Conservation (phyloP, 2,888 invertebrate genomes). For the Danaus chrysippus region DNA sequence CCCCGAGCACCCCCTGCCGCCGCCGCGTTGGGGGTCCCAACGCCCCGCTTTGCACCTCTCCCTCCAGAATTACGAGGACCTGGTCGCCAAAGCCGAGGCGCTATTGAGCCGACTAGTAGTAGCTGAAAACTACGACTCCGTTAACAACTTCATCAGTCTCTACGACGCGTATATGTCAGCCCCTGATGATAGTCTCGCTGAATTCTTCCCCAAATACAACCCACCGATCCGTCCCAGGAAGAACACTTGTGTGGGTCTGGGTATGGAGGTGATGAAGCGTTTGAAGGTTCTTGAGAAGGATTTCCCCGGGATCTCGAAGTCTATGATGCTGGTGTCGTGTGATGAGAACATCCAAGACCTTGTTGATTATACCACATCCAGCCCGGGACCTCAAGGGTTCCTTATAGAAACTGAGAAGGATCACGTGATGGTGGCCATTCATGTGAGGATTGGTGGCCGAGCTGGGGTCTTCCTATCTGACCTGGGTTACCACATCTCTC, state of each 20-base stretch:
- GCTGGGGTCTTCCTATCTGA: conserved; percentile 89
- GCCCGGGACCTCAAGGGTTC: conserved; percentile 79
- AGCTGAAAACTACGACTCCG: conserved; percentile 93
- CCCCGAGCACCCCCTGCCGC: conserved; percentile 70
- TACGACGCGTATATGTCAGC: conserved; percentile 84
- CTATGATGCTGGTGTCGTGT: conserved; percentile 89
- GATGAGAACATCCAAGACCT: conserved; percentile 89
- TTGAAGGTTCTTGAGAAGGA: conserved; percentile 81
- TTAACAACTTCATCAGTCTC: conserved; percentile 89
- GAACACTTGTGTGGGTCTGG: conserved; percentile 94
- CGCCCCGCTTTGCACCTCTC: conserved; percentile 84
- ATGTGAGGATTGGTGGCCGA: conserved; percentile 85
- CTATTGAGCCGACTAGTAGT: conserved; percentile 90
- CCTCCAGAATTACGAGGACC: conserved; percentile 88
- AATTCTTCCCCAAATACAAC: conserved; percentile 89
- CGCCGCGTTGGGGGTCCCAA: conserved; percentile 69
- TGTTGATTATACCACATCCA: conserved; percentile 80
- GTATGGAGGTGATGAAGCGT: conserved; percentile 88
- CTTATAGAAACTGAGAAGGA: conserved; percentile 89
- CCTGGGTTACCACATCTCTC: conserved; percentile 93
- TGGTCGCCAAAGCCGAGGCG: conserved; percentile 90
- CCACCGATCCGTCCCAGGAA: conserved; percentile 90
- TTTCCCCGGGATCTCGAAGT: conserved; percentile 83
- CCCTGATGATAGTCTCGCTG: conserved; percentile 82
- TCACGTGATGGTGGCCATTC: conserved; percentile 90